Conservation (phyloP, 2,113 vertebrate species). For the Aphyosemion australe region DNA sequence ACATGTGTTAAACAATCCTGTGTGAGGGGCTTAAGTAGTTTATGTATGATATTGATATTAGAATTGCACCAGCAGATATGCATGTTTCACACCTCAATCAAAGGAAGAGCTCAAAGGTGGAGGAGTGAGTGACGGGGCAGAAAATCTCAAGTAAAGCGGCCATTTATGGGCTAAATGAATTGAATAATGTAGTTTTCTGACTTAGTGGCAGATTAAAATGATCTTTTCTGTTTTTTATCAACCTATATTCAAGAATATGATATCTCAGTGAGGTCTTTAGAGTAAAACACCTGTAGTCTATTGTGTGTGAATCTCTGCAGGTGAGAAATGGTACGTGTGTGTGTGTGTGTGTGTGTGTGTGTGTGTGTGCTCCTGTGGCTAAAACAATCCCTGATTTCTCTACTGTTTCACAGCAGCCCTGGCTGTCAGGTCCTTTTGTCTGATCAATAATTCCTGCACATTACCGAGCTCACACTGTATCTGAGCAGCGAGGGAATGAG, state of each 20-base stretch:
- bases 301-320: conserved; percentile 12
- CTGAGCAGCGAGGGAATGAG: conserved; percentile 32
- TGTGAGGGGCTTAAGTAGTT: too few species aligned
- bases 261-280: neutral
- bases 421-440: conserved; percentile 33
- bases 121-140: neutral
- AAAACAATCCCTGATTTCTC: conserved; percentile 58
- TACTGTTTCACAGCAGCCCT: conserved; percentile 41
- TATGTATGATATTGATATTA: too few species aligned
- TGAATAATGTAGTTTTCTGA: conserved; percentile 10
- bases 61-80: neutral
- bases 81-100: neutral
- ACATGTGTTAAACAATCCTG: too few species aligned
- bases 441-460: conserved; percentile 57
- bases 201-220: neutral
- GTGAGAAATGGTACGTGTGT: conserved; percentile 17
- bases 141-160: conserved; percentile 1
- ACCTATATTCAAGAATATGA: neutral
- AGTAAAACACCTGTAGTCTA: neutral
- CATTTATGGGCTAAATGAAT: conserved; percentile 12
- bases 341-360: conserved; percentile 20
- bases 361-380: conserved; percentile 32
- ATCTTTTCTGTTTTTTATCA: conserved; percentile 2
- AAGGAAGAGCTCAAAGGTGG: neutral
- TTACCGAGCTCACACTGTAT: conserved; percentile 44